Base-by-base conservation (phyloP, 1,140 invertebrate species). In the Drosophila virilis region DNA sequence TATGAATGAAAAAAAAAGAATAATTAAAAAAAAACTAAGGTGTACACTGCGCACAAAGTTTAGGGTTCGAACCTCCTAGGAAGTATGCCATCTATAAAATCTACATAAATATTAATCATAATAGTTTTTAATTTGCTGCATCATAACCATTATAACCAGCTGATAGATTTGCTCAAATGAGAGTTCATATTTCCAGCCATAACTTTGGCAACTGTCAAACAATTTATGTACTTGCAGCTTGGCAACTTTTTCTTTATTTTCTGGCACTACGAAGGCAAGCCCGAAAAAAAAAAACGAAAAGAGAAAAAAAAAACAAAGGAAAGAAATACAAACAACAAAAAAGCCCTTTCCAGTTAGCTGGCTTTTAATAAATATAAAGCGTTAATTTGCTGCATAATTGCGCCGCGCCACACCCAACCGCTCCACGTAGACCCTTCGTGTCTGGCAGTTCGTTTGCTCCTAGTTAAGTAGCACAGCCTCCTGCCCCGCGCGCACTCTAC, bases 311-410 rank as follows among this genome's bases (percentile, higher is more conserved):
- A 40, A 62, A 33, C 48, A 46, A 37, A 43, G 7, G 37, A 28
- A 32, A 9, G 42, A 17, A 9, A 17, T 4, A 48, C 45, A 15
- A 62, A 22, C 35, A 71, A 71, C 17, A 17, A 40, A 37, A 66
- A 59, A 51, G 35, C 43, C 78, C 74, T 78, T 66, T 52, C 83
- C 83, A 72, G 69, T 78, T 80, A 74, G 59, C 78, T 70, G 81
- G 68, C 83, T 89, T 89, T 88, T 86, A 88, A 88, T 89, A 89
- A 88, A 88, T 83, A 88, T 89, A 88, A 88, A 89, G 77, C 84
- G 83, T 88, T 88, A 89, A 88, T 88, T 89, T 88, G 84, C 83
- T 88, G 83, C 83, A 88, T 88, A 89, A 86, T 88, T 88, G 83
- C 84, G 83, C 79, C 64, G 66, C 66, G 83, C 68, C 84, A 89